Base-by-base conservation (phyloP, 2,888 invertebrate genomes). In the Notodonta dromedarius region DNA sequence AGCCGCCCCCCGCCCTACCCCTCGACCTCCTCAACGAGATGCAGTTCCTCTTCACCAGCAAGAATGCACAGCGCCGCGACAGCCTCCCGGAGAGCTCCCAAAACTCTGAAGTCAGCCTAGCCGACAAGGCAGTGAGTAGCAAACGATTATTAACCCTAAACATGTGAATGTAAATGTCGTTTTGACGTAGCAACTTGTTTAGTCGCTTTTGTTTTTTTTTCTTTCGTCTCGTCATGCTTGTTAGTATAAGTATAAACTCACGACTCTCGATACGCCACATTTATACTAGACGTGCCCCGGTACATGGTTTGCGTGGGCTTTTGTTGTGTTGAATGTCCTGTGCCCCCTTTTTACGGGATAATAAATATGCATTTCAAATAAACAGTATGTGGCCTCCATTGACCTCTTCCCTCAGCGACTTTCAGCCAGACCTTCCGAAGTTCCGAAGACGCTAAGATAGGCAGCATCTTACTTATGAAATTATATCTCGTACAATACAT, bases 1-100 rank as follows among this genome's bases (percentile, higher is more conserved):
- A 81, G 16, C 78, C 84, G 0, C 84, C 89, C 0, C 80, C 87
- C 0, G 76, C 83, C 0, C 78, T 90, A 0, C 90, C 90, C 0
- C 84, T 92, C n/a, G 91, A 93, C 60, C 82, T 93, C 4, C 86
- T 92, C 63, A 90, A 87, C 0, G 93, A 93, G 70, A 92, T 93
- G 92, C 89, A 91, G 74, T 87, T 80, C 68, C 84, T 92, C 8
- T 90, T 93, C 74, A 74, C 82, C 35, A 84, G 79, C 66, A 83
- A 85, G 61, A 81, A 76, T 61, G 61, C 77, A 48, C 79, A 83
- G 61, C 84, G 87, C 13, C 82, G 90, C 13, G 88, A 89, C 74
- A 88, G 87, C 73, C 84, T 81, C 62, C 90, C 89, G 2, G 86
- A 83, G 73, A 86, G 78, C 66, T 79, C 88, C 60, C 80, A 76